A percentile compares a stretch with the other conserved stretches of the same genome.
Conservation (phyloP, 2,113 vertebrate genomes). For the Proterorhinus semilunaris region DNA sequence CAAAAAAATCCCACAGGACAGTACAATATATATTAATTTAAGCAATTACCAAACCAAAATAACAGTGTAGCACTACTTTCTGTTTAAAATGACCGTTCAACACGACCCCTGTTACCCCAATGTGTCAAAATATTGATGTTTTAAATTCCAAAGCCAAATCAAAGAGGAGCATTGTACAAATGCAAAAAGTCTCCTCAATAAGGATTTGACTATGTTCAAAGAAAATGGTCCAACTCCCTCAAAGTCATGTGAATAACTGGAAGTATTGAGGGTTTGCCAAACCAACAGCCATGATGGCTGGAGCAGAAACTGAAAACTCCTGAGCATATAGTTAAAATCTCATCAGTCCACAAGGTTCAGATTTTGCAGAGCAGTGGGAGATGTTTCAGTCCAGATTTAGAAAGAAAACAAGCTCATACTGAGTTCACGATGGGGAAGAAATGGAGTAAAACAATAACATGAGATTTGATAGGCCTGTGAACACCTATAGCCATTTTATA, state of each 20-base stretch:
- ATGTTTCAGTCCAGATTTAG: constrained; percentile 52
- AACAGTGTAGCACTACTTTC: constrained; percentile 22
- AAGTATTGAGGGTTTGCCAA: constrained; percentile 18
- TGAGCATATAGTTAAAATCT: constrained; percentile 41
- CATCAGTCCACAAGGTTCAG: constrained; percentile 41
- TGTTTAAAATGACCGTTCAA: constrained; percentile 22
- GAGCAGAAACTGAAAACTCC: constrained; percentile 24
- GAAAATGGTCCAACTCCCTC: constrained; percentile 2
- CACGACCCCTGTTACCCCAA: constrained; percentile 49
- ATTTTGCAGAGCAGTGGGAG: constrained; percentile 22
- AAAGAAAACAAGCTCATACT: constrained; percentile 58
- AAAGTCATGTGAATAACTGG: constrained; percentile 16
- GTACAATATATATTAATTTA: constrained; percentile 34
- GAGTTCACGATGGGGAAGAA: constrained; percentile 48
- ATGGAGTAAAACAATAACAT: constrained; percentile 54
- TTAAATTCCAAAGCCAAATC: constrained; percentile 51
- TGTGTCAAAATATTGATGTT: constrained; percentile 43
- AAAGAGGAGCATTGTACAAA: constrained; percentile 21
- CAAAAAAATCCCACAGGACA: neutral
- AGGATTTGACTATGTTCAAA: constrained; percentile 7
- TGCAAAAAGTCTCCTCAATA: constrained; percentile 14
- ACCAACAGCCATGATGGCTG: constrained; percentile 27
- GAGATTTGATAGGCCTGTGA: constrained; percentile 39
- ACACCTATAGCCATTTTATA: constrained; percentile 9
- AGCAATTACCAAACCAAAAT: constrained; percentile 45